Conservation (phyloP, 2,888 invertebrate species). For the Lamellibrachia satsuma region DNA sequence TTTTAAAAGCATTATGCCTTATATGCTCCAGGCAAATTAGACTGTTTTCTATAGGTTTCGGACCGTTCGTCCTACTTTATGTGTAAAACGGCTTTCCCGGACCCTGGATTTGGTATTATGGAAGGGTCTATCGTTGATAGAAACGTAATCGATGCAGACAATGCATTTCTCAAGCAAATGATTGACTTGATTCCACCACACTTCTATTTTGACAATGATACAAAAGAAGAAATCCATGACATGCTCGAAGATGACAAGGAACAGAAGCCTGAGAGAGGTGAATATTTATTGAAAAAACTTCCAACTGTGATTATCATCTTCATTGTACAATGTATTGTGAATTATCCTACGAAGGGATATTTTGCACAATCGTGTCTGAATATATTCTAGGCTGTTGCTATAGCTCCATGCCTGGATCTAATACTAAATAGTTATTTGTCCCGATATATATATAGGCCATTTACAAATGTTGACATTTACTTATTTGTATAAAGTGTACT, state of each 20-base stretch:
- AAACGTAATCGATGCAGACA: slow-evolving; percentile 29
- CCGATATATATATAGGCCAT: too few species aligned
- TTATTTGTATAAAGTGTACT: too few species aligned
- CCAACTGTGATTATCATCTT: too few species aligned
- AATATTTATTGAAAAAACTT: neutral
- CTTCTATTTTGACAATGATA: slow-evolving; percentile 33
- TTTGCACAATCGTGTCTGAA: too few species aligned
- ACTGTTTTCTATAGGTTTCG: neutral
- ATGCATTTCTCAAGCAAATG: slow-evolving; percentile 34
- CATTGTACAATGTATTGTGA: too few species aligned
- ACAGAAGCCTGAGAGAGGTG: neutral
- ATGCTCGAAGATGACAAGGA: neutral
- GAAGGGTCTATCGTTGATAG: neutral
- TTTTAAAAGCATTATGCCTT: neutral
- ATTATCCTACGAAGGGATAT: too few species aligned
- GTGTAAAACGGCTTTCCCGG: neutral
- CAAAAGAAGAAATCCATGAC: slow-evolving; percentile 1
- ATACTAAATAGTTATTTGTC: too few species aligned
- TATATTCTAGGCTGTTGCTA: too few species aligned
- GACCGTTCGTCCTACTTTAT: neutral
- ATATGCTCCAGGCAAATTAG: neutral
- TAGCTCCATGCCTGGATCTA: too few species aligned
- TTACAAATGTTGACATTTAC: too few species aligned
- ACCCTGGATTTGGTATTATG: neutral
- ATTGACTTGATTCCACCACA: slow-evolving; percentile 33